phyloP scores from a whole-genome alignment of 2,797 vertebrate species.

The Coilia nasus region DNA sequence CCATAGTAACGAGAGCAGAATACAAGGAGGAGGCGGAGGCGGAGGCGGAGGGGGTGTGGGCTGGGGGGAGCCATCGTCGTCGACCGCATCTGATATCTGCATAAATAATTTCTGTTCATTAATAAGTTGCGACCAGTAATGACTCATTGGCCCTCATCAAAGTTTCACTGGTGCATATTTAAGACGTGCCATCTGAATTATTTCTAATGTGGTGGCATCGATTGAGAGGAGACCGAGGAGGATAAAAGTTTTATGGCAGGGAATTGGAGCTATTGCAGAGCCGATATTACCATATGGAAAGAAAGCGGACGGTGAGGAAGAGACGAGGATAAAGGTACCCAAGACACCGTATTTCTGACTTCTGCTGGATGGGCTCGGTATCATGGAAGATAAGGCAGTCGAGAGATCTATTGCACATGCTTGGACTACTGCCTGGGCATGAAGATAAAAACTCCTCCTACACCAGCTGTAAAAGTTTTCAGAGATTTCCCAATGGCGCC shows the following conservation, averaged over 20 bases:
- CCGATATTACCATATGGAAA: conserved; percentile 53
- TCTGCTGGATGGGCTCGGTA: conserved; percentile 24
- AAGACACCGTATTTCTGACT: conserved; percentile 37
- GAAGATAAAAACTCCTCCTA: background rate
- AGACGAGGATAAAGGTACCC: background rate
- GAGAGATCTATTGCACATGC: conserved; percentile 16
- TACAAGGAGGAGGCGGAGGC: conserved; percentile 28
- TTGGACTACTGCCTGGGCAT: background rate
- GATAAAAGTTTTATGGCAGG: conserved; percentile 75
- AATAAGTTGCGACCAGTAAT: conserved; percentile 59
- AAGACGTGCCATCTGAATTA: conserved; percentile 58
- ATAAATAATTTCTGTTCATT: conserved; percentile 68
- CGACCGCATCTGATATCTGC: conserved; percentile 56
- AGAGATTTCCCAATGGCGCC: background rate
- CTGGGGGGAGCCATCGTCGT: conserved; percentile 26
- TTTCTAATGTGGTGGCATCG: conserved; percentile 57
- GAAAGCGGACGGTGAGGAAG: conserved; percentile 26
- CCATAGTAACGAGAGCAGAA: conserved; percentile 45
- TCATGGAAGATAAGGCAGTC: background rate
- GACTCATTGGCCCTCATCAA: conserved; percentile 63
- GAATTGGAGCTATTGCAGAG: conserved; percentile 61
- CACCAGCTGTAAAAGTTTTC: conserved; percentile 19
- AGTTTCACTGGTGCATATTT: conserved; percentile 68
- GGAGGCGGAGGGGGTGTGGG: background rate
- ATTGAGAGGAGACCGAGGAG: conserved; percentile 55